Evolutionary conservation across 2,113 vertebrate species (phyloP).

Genomic region (Cyprinodon variegatus): DNA sequence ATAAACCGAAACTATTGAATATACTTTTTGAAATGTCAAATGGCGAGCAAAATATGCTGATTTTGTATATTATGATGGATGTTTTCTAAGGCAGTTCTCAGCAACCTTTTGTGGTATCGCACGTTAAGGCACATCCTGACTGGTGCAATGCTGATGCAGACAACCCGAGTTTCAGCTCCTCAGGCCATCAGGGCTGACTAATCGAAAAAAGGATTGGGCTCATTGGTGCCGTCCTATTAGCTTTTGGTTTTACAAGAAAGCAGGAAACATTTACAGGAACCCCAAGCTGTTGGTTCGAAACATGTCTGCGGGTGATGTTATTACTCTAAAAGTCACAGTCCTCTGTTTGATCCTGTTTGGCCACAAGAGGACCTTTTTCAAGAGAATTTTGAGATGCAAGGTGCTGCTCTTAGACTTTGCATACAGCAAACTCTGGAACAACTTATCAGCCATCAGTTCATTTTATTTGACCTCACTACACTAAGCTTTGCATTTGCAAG

Average conservation of each 20-base stretch:
- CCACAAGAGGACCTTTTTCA: not conserved
- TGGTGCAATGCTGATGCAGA: not conserved
- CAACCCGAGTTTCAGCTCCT: not conserved
- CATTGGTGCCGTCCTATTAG: not conserved
- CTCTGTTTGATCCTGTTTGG: not conserved
- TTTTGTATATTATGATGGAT: not conserved
- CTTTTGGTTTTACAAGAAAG: constrained; percentile 2
- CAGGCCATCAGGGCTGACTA: constrained; percentile 1
- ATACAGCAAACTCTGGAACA: not conserved
- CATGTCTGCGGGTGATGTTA: constrained; percentile 1
- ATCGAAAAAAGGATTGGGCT: not conserved
- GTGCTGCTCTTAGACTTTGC: not conserved
- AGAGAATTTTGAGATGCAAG: not conserved
- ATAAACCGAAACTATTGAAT: too few relatives aligned
- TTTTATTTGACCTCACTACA: not conserved
- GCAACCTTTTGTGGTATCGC: not conserved
- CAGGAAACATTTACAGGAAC: constrained; percentile 1
- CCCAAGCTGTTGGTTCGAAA: constrained; percentile 13
- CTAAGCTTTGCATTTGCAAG: not conserved
- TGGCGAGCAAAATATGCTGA: not conserved
- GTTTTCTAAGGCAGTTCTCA: not conserved
- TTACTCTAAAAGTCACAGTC: constrained; percentile 1
- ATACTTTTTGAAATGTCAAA: not conserved
- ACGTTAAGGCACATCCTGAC: not conserved
- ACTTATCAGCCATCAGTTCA: not conserved